These are phyloP conservation scores for Cassiopea andromeda DNA, from an alignment of 30 jellyfish, hydroid and myxozoan species.

Conservation along the genomic window DNA sequence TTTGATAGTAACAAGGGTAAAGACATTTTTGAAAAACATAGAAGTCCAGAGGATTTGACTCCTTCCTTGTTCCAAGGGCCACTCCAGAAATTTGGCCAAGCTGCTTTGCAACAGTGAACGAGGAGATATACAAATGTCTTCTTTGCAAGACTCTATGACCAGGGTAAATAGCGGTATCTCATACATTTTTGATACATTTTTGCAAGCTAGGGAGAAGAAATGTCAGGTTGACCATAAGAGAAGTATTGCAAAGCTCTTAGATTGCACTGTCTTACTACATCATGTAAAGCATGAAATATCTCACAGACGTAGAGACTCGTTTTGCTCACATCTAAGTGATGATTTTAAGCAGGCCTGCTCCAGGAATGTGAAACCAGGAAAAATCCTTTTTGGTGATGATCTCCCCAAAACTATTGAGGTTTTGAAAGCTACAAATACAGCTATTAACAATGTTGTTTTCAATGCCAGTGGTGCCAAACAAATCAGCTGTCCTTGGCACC, in stretches of 20 bases:
- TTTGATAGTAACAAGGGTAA: constrained; percentile 19
- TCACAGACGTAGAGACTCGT: constrained; percentile 27
- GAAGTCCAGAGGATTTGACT: constrained; percentile 23
- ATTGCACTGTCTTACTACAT: constrained; percentile 29
- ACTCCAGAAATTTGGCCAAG: constrained; percentile 50
- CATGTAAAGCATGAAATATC: constrained; percentile 26
- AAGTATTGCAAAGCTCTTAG: constrained; percentile 26
- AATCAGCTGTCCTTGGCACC: constrained; percentile 15
- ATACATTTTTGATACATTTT: not conserved
- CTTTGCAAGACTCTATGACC: constrained; percentile 25
- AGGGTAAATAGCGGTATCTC: constrained; percentile 16
- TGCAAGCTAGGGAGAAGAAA: constrained; percentile 26
- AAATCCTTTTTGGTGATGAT: constrained; percentile 37
- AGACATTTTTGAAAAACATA: constrained; percentile 25
- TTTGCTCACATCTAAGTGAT: constrained; percentile 32
- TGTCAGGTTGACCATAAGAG: constrained; percentile 7
- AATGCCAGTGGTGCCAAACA: not conserved
- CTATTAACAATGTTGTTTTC: not conserved
- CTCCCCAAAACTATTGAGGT: constrained; percentile 35
- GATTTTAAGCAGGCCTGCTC: constrained; percentile 36
- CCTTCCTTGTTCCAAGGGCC: constrained; percentile 27
- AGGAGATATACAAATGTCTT: constrained; percentile 22
- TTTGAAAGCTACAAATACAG: constrained; percentile 15
- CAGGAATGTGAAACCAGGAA: constrained; percentile 4
- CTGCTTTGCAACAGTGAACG: constrained; percentile 6